Conservation (phyloP, 23 tunicate species). For the Ciona savignyi region DNA sequence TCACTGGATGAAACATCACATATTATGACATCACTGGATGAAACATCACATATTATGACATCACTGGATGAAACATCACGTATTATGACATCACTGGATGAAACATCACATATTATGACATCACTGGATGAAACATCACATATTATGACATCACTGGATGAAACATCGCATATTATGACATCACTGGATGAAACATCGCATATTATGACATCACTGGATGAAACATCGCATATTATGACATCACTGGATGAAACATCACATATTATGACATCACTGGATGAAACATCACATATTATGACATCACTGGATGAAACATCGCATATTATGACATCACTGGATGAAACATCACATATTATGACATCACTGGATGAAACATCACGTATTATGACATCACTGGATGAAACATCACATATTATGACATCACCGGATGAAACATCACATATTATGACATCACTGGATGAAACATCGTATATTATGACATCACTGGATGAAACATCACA, state of each 20-base stretch:
- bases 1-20: no score
- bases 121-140: no score
- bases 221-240: not conserved
- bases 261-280: not conserved
- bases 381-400: not conserved
- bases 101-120: not conserved
- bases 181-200: not conserved
- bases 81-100: conserved; percentile 1
- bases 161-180: not conserved
- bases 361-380: not conserved
- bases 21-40: no score
- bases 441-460: not conserved
- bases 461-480: not conserved
- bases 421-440: not conserved
- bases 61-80: no score
- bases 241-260: not conserved
- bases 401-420: not conserved
- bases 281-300: not conserved
- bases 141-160: not conserved
- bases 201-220: not conserved
- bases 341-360: not conserved
- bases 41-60: no score
- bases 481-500: no score
- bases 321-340: not conserved
- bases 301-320: not conserved